Conservation (phyloP, 2,888 invertebrate genomes). For the Choreutis nemorana region DNA sequence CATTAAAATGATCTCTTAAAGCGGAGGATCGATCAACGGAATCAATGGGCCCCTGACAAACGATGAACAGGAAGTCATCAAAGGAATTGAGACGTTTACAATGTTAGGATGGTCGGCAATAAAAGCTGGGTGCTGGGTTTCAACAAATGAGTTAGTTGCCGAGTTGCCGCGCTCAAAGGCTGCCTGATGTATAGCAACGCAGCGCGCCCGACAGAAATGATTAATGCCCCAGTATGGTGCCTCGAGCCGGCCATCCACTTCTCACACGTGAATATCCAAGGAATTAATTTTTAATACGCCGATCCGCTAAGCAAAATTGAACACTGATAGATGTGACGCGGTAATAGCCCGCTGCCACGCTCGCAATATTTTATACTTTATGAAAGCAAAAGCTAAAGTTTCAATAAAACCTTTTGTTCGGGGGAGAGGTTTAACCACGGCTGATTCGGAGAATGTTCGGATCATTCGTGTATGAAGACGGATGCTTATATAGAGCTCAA, state of each 20-base stretch:
- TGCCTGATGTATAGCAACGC: conserved; percentile 38
- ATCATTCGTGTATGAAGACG: conserved; percentile 17
- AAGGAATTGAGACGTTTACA: conserved; percentile 53
- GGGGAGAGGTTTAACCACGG: conserved; percentile 12
- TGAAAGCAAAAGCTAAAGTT: conserved; percentile 14
- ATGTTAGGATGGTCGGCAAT: conserved; percentile 40
- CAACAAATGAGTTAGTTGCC: conserved; percentile 44
- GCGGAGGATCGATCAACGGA: conserved; percentile 25
- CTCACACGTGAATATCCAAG: not conserved
- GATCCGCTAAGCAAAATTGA: too few relatives aligned
- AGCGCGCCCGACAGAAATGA: conserved; percentile 35
- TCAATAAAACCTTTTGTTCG: conserved; percentile 20
- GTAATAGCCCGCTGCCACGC: conserved; percentile 15
- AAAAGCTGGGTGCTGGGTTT: conserved; percentile 35
- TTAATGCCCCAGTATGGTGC: conserved; percentile 29
- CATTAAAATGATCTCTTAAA: conserved; percentile 29
- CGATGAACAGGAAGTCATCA: conserved; percentile 47
- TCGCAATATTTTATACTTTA: conserved; percentile 19
- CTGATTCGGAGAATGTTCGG: too few relatives aligned
- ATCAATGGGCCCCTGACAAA: conserved; percentile 27
- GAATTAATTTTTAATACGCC: conserved; percentile 2
- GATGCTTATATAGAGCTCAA: conserved; percentile 18
- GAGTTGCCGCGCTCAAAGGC: conserved; percentile 36
- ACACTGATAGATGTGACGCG: conserved; percentile 21
- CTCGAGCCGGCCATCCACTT: not conserved